Evolutionary conservation across 2,888 invertebrate species (phyloP), one percentile per base, ranked within the genome.

Genomic region (Sminthurinus aureus): DNA sequence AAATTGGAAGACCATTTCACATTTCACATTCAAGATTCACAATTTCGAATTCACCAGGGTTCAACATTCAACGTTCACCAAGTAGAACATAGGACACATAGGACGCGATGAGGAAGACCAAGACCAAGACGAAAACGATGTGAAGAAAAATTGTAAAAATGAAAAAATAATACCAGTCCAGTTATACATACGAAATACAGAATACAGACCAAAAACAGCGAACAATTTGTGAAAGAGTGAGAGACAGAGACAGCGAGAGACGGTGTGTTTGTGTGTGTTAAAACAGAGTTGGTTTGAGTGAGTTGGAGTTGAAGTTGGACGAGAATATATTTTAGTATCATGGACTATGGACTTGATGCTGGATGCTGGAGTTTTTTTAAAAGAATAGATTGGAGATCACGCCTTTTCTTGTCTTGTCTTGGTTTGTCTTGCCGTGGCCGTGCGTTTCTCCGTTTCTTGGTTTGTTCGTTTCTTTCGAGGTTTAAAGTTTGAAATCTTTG

Each of bases 401-500:
- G 78, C 78, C 78, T 78, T 78, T 64, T 69, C 79, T 79, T 79
- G 20, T 69, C 78, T 11, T 38, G 38, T 38, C 38, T 38, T 38
- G 38, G 3, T 6, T 38, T 38, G 38, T 38, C 38, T 38, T 38
- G 38, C 6, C 38, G 38, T 38, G 1, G 38, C 38, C 38, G 38
- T 38, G 38, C 38, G 20, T 15, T 22, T 26, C n/a, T 66, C 6
- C 26, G 38, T 38, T 38, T 38, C 38, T 38, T 38, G 3, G 38
- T 38, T 38, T 38, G 38, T 38, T 38, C 38, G 26, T 24, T 71
- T 26, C 73, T 66, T 81, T 81, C 73, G 22, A 81, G 69, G 73
- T 81, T 81, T 81, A 73, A 51, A 81, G 51, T 81, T 81, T 81
- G 80, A 81, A 81, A 81, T 81, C 73, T 79, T 79, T 52, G 79